Base-by-base conservation (phyloP, 2,797 vertebrate species). In the Sciurus vulgaris region DNA sequence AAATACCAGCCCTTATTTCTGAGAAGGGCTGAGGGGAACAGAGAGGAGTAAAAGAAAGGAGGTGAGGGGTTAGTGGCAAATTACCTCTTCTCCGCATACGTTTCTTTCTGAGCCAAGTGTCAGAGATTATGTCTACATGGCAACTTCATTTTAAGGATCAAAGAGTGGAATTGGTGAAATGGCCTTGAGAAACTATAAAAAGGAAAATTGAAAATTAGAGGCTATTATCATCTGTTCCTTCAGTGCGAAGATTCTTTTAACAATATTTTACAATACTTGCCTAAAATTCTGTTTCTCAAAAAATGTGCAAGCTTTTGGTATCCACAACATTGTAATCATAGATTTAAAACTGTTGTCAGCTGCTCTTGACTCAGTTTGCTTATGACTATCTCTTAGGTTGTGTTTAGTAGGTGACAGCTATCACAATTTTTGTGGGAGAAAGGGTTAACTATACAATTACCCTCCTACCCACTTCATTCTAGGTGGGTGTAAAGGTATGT, bases 401-500 rank as follows among this genome's bases (percentile, higher is more conserved):
- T 49, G 79, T 56, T 79, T 76, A 38, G 41, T 49, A 90, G 83
- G 72, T 38, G 14, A 24, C 44, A 88, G 4, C 28, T 79, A 47
- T 20, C 1, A 5, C 5, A 88, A n/a, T 28, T 65, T 86, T 93
- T 72, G 12, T 82, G 30, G 24, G 2, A 85, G 9, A 65, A 2
- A 22, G 5, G 1, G 1, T 63, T 51, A 89, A 22, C 15, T 67
- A 56, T 10, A 81, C 17, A 41, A 38, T 17, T 30, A 28, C 2
- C n/a, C 8, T 5, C 0, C 18, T 28, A 13, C 11, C 74, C 17
- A 0, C 54, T 49, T 38, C 10, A 2, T 30, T n/a, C 12, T 22
- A 77, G 22, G 5, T 59, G 54, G 67, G 2, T 9, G 9, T 47
- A 11, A 65, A 33, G 35, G 2, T 6, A 38, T 59, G 4, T 59